Percentiles rank a stretch among this genome's conserved stretches.
phyloP scores from a whole-genome alignment of 2,888 invertebrate genomes.

The Lasioglossum villosulum region DNA sequence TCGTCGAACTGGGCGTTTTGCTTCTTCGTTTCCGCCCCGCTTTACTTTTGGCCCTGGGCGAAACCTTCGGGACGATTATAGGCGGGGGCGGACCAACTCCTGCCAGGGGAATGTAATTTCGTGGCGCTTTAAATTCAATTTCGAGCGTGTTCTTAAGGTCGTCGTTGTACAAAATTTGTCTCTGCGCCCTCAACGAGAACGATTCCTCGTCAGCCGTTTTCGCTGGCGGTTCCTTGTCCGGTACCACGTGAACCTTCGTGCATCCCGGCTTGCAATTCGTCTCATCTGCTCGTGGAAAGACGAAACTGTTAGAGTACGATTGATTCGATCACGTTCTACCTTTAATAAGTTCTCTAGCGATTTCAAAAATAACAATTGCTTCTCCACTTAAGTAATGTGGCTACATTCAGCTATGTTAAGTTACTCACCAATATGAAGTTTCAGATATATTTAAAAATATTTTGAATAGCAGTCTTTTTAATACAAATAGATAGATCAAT shows the following conservation, averaged over 20 bases:
- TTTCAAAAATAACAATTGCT: background rate
- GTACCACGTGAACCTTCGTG: constrained; percentile 72
- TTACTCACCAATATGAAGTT: no score
- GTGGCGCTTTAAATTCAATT: constrained; percentile 75
- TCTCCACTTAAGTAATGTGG: no score
- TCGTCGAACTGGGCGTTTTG: background rate
- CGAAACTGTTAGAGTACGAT: background rate
- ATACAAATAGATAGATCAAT: no score
- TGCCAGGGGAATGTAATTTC: constrained; percentile 77
- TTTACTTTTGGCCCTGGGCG: constrained; percentile 32
- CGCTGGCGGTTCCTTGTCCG: constrained; percentile 61
- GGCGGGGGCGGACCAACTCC: constrained; percentile 67
- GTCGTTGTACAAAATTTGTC: constrained; percentile 66
- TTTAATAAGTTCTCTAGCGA: background rate
- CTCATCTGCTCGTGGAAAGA: constrained; percentile 55
- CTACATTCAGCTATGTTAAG: no score
- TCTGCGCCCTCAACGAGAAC: constrained; percentile 68
- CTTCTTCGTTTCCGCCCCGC: constrained; percentile 31
- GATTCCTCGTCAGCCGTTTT: constrained; percentile 75
- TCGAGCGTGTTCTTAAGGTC: constrained; percentile 73
- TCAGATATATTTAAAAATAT: no score
- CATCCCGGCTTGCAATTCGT: constrained; percentile 67
- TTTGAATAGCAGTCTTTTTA: no score
- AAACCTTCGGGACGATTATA: constrained; percentile 63
- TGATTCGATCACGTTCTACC: background rate